phyloP scores from a whole-genome alignment of 92 coral and sea anemone species.

The Palythoa caribaeorum region DNA sequence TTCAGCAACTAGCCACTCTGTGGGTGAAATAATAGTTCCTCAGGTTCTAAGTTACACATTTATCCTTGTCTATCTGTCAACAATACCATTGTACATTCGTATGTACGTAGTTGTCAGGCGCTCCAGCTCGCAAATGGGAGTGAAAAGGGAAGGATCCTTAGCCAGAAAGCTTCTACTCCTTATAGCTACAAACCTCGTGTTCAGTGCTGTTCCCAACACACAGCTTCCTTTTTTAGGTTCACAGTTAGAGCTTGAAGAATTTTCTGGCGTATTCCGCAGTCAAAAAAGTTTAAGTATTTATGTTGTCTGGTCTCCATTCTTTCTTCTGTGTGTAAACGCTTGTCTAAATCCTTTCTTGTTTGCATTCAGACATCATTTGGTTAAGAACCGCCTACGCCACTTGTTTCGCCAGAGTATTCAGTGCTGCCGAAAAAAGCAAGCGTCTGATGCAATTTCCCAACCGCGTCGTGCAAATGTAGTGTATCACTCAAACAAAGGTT shows the following conservation, averaged over 20 bases:
- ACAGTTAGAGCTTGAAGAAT: background rate
- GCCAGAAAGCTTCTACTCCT: slow-evolving; percentile 13
- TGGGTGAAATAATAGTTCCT: background rate
- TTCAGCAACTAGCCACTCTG: slow-evolving; percentile 8
- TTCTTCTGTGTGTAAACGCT: background rate
- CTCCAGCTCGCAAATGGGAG: slow-evolving; percentile 7
- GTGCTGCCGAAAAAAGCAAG: background rate
- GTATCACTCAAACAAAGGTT: background rate
- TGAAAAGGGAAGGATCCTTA: slow-evolving; percentile 15
- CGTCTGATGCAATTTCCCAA: background rate
- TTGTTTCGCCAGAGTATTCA: background rate
- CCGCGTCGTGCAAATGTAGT: background rate
- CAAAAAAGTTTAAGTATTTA: background rate
- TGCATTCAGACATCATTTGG: slow-evolving; percentile 38
- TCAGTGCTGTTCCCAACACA: slow-evolving; percentile 2
- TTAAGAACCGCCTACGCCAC: slow-evolving; percentile 3
- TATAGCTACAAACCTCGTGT: slow-evolving; percentile 11
- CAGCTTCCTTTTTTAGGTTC: slow-evolving; percentile 31
- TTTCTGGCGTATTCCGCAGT: background rate
- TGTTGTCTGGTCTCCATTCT: slow-evolving; percentile 18
- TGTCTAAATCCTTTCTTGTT: slow-evolving; percentile 29
- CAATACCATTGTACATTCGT: slow-evolving; percentile 11
- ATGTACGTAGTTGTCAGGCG: slow-evolving; percentile 30
- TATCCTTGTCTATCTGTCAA: slow-evolving; percentile 3
- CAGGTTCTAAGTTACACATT: background rate